phyloP scores from a whole-genome alignment of 2,888 invertebrate genomes.

The Cosmopolites sordidus region DNA sequence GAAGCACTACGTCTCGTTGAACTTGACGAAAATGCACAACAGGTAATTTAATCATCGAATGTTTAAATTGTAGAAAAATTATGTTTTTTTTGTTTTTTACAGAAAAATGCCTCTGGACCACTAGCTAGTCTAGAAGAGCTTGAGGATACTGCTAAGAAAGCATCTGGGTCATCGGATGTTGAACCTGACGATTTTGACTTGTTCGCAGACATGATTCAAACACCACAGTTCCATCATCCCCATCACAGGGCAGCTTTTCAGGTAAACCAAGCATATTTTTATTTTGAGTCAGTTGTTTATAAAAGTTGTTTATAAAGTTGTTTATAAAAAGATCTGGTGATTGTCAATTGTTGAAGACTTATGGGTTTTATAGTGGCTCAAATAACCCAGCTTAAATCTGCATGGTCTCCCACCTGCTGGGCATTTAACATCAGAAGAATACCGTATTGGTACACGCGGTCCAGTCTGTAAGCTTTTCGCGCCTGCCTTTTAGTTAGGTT shows the following conservation, averaged over 20 bases:
- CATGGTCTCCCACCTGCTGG: no score
- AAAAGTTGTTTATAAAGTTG: no score
- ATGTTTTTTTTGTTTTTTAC: background rate
- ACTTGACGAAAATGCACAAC: slow-evolving; percentile 56
- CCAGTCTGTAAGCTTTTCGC: no score
- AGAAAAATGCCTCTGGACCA: slow-evolving; percentile 17
- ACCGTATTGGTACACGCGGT: no score
- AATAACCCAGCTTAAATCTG: no score
- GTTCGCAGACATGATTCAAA: slow-evolving; percentile 60
- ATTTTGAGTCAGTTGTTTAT: no score
- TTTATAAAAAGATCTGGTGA: no score
- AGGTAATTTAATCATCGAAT: slow-evolving; percentile 41
- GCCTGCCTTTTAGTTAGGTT: no score
- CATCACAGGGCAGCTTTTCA: slow-evolving; percentile 65
- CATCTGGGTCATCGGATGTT: slow-evolving; percentile 32
- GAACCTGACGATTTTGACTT: slow-evolving; percentile 51
- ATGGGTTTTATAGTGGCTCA: no score
- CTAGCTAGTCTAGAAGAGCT: slow-evolving; percentile 20
- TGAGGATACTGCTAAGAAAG: slow-evolving; percentile 18
- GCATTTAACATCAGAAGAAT: no score
- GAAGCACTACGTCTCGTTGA: slow-evolving; percentile 72
- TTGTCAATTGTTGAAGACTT: no score
- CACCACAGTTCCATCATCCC: slow-evolving; percentile 59
- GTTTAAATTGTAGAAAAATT: background rate
- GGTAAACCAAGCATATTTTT: slow-evolving; percentile 60